A percentile compares a stretch with the other conserved stretches of the same genome.
Evolutionary conservation across 2,888 invertebrate species (phyloP).

Genomic region (Pristionchus mayeri): DNA sequence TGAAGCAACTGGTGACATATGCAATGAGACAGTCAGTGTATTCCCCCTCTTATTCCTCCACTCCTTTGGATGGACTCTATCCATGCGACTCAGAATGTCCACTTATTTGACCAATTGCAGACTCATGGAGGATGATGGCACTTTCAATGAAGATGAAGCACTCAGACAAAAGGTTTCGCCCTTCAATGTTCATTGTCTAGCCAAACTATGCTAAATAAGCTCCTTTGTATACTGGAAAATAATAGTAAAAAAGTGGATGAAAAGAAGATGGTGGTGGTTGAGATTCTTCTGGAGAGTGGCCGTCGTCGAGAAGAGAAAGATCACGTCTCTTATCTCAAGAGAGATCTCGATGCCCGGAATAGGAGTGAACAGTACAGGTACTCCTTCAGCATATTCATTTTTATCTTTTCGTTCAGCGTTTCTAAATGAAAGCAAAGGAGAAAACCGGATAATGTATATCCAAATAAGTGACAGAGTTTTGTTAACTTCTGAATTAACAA

Average conservation of each 20-base stretch:
- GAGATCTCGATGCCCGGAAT: conserved; percentile 94
- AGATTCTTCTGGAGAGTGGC: conserved; percentile 23
- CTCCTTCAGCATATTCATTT: not conserved
- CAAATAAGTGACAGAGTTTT: not conserved
- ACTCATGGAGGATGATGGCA: conserved; percentile 89
- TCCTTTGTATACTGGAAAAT: too few relatives aligned
- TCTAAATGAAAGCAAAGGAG: not conserved
- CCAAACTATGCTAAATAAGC: too few relatives aligned
- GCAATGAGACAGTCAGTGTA: conserved; percentile 86
- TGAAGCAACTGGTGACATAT: conserved; percentile 95
- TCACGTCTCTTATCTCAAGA: conserved; percentile 86
- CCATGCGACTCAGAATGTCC: too few relatives aligned
- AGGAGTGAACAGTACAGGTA: conserved; percentile 90
- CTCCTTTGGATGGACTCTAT: too few relatives aligned
- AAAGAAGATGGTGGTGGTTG: too few relatives aligned
- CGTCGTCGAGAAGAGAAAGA: conserved; percentile 83
- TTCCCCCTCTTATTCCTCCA: conserved; percentile 14
- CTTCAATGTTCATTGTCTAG: too few relatives aligned
- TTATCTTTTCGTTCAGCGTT: too few relatives aligned
- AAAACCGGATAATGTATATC: not conserved
- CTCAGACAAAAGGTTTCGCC: conserved; percentile 47
- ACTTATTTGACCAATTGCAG: conserved; percentile 79
- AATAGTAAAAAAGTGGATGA: too few relatives aligned
- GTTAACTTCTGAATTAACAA: not conserved
- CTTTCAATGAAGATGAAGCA: conserved; percentile 87